Base-by-base conservation (phyloP, 2,888 invertebrate genomes). In the Microctonus aethiopoides region DNA sequence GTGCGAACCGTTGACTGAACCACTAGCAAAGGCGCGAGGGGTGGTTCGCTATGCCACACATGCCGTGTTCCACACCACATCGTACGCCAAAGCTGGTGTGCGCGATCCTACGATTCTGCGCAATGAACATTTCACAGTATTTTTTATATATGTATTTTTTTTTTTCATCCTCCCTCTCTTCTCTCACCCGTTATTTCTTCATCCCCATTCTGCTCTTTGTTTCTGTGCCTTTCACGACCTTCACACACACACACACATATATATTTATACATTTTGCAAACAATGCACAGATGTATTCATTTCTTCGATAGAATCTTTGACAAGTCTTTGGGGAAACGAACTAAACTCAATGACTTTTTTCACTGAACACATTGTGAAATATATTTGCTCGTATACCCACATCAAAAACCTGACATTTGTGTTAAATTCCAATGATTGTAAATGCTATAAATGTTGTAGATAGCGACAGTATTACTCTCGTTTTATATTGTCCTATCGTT, bases 41-140 rank as follows among this genome's bases (percentile, higher is more conserved):
- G 69, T 69, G 63, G 64, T 29, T 29, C 54, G 67, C 69, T 22
- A 65, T 51, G 52, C 26, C 54, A 65, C 51, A 68, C 68, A 62
- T 54, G 64, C 41, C 61, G 60, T 61, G 46, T 64, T 64, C 54
- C 13, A 70, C 52, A 26, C 57, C 52, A 68, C 51, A 46, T 46
- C 66, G 68, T 68, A 56, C 56, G 65, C 72, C 24, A 24, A 64
- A 57, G 46, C 13, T 52, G 39, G n/a, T 46, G 46, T 46, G 54
- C 70, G 63, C 74, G 79, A 79, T 80, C 76, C 80, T 77, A 73
- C 76, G 81, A 81, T 78, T 77, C 80, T 81, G 81, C 82, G 82
- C 80, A 69, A 67, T 62, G 32, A n/a, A 46, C 36, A 63, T 68
- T 73, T 67, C 56, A 16, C 10, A n/a, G 29, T 34, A 61, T 11